Conservation (phyloP, 2,888 invertebrate genomes). For the Caenorhabditis sp. region DNA sequence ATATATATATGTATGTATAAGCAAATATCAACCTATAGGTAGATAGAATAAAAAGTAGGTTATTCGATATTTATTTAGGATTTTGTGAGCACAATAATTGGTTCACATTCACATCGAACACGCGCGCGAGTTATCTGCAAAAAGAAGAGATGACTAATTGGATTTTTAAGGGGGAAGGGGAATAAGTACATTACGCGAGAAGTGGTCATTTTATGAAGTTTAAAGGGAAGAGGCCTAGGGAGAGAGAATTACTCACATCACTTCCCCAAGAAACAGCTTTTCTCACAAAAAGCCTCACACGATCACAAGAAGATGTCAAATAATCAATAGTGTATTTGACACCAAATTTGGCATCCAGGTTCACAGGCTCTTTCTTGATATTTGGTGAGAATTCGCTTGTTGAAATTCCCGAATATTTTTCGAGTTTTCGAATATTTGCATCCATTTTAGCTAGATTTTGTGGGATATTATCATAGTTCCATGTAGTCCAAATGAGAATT, state of each 20-base stretch:
- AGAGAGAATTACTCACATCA: conserved; percentile 14
- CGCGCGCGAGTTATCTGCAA: conserved; percentile 22
- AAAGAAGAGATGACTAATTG: background rate
- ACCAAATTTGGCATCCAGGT: conserved; percentile 10
- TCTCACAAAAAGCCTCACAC: conserved; percentile 26
- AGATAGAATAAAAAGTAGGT: conserved; percentile 1
- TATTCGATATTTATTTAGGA: conserved; percentile 6
- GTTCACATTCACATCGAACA: conserved; percentile 29
- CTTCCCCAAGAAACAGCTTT: conserved; percentile 38
- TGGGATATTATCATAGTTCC: conserved; percentile 11
- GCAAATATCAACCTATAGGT: conserved; percentile 3
- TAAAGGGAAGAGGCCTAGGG: background rate
- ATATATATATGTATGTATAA: background rate
- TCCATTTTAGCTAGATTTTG: conserved; percentile 24
- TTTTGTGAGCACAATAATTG: conserved; percentile 16
- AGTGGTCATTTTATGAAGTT: background rate
- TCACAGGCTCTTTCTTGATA: conserved; percentile 17
- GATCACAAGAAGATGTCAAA: conserved; percentile 26
- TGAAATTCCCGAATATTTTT: conserved; percentile 34
- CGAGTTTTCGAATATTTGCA: conserved; percentile 17
- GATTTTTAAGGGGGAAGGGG: background rate
- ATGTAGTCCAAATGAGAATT: conserved; percentile 15
- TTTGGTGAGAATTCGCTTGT: conserved; percentile 22
- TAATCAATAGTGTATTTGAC: conserved; percentile 20
- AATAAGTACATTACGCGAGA: background rate